Conservation (phyloP, 2,797 vertebrate genomes). For the Enteromius fasciolatus region DNA sequence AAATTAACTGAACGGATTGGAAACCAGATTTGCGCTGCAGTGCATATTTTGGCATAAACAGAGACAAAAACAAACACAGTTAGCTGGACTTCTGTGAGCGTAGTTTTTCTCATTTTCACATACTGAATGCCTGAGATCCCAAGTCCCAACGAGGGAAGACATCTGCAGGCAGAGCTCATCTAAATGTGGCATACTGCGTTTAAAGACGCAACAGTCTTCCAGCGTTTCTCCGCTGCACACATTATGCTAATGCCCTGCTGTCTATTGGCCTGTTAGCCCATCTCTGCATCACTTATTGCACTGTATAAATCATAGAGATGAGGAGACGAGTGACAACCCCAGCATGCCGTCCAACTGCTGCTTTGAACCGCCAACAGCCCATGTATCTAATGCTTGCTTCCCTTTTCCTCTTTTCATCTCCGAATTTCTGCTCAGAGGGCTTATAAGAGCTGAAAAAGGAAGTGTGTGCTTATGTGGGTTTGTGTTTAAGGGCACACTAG, state of each 20-base stretch:
- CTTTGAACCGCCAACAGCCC: constrained; percentile 44
- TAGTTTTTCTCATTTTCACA: constrained; percentile 23
- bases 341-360: constrained; percentile 46
- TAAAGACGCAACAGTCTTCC: constrained; percentile 50
- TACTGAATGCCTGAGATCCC: constrained; percentile 34
- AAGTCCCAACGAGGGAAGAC: constrained; percentile 49
- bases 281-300: constrained; percentile 61
- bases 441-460: constrained; percentile 20
- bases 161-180: constrained; percentile 55
- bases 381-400: constrained; percentile 23
- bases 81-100: constrained; percentile 21
- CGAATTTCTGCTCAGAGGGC: background rate
- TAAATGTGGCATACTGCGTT: constrained; percentile 56
- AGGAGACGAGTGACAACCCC: constrained; percentile 49
- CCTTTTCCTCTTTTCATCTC: constrained; percentile 45
- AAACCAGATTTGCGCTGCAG: background rate
- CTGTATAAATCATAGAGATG: constrained; percentile 61
- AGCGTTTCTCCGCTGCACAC: constrained; percentile 57
- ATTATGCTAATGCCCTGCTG: constrained; percentile 63
- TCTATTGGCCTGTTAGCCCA: constrained; percentile 61
- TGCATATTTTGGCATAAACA: background rate
- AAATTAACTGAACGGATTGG: background rate
- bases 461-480: constrained; percentile 21
- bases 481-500: background rate
- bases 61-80: constrained; percentile 9